Evolutionary conservation across 2,888 invertebrate genomes (phyloP).

Genomic region (Mesochorus sp.): DNA sequence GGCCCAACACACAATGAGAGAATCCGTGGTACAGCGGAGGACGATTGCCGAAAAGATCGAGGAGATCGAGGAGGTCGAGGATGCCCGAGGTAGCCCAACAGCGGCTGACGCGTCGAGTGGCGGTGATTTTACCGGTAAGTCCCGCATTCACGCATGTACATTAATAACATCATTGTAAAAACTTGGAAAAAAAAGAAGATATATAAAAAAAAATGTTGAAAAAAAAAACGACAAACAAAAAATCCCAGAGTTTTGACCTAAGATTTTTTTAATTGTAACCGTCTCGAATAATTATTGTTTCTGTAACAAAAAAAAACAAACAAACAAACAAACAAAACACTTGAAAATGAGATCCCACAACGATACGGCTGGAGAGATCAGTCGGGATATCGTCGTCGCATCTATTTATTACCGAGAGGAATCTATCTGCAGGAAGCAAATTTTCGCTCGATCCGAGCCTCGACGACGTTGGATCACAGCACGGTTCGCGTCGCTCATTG

Average conservation of each 20-base stretch:
- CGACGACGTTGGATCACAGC: conserved; percentile 88
- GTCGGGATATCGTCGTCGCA: conserved; percentile 63
- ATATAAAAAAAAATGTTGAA: not conserved
- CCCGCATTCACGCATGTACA: conserved; percentile 35
- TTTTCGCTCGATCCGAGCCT: conserved; percentile 86
- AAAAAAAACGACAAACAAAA: not conserved
- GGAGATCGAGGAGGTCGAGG: conserved; percentile 73
- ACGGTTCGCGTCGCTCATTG: conserved; percentile 90
- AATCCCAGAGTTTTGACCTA: not conserved
- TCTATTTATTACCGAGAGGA: conserved; percentile 64
- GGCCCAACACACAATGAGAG: conserved; percentile 90
- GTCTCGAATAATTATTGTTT: conserved; percentile 58
- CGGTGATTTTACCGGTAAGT: conserved; percentile 78
- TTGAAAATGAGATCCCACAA: conserved; percentile 53
- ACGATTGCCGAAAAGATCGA: conserved; percentile 73
- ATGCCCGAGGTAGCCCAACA: conserved; percentile 75
- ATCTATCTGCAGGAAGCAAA: conserved; percentile 84
- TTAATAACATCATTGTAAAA: conserved; percentile 29
- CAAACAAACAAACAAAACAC: no score
- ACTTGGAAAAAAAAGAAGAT: not conserved
- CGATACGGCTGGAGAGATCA: conserved; percentile 62
- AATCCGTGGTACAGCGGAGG: conserved; percentile 85
- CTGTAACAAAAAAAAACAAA: conserved; percentile 41
- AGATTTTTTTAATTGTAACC: conserved; percentile 44
- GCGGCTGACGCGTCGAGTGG: conserved; percentile 77